A percentile compares a stretch with the other conserved stretches of the same genome.
phyloP scores from a whole-genome alignment of 2,113 vertebrate species.

The Takifugu bimaculatus region DNA sequence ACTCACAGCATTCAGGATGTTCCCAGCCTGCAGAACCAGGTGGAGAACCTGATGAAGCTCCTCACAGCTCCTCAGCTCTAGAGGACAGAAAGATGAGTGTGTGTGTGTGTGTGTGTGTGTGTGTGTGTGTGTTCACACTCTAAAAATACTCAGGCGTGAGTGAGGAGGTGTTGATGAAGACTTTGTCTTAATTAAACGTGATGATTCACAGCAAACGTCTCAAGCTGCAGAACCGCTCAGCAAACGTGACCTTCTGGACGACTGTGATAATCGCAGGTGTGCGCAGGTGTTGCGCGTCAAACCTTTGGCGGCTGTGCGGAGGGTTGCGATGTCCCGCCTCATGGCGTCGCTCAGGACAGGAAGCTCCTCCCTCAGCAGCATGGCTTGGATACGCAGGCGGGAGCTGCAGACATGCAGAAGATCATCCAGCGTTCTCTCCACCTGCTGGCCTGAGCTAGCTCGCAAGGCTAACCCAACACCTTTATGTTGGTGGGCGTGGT shows the following conservation, averaged over 20 bases:
- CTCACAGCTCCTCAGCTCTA: constrained; percentile 89
- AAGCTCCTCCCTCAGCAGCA: constrained; percentile 90
- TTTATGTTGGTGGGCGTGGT: not conserved
- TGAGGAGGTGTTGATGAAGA: not conserved
- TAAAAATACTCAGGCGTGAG: constrained; percentile 34
- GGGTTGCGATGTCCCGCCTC: constrained; percentile 75
- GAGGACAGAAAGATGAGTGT: not conserved
- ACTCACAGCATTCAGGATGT: constrained; percentile 92
- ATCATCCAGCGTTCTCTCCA: not conserved
- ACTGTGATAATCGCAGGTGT: too few relatives aligned
- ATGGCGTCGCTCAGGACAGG: constrained; percentile 76
- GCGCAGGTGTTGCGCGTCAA: not conserved
- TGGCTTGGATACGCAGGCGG: constrained; percentile 83
- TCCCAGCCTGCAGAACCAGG: constrained; percentile 94
- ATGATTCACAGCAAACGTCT: too few relatives aligned
- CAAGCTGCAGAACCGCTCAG: too few relatives aligned
- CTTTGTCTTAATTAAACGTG: not conserved
- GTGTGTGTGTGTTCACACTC: constrained; percentile 26
- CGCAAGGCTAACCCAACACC: not conserved
- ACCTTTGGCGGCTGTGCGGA: constrained; percentile 83
- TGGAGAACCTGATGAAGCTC: constrained; percentile 90
- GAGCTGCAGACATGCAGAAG: constrained; percentile 70
- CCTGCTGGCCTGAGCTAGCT: too few relatives aligned
- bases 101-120: not conserved
- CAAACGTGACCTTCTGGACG: too few relatives aligned